phyloP scores from a whole-genome alignment of 2,113 vertebrate genomes.

The Columba janthina region DNA sequence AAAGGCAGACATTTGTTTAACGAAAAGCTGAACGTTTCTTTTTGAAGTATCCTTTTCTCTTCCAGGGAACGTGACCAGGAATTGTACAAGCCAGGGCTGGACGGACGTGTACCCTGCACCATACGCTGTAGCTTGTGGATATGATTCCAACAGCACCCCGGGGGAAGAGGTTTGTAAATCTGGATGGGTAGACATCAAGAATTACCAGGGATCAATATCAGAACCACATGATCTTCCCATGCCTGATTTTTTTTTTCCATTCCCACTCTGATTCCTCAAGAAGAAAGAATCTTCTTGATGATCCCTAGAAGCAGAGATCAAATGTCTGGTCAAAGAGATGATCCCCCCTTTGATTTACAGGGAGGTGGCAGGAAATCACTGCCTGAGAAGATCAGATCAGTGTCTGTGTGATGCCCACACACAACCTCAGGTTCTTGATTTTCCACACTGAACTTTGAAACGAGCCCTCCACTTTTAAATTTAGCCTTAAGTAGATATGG shows the following conservation, averaged over 20 bases:
- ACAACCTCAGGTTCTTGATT: neutral
- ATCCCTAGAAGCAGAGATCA: neutral
- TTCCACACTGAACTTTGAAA: neutral
- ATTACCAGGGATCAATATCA: neutral
- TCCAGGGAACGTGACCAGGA: conserved; percentile 90
- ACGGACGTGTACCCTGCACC: conserved; percentile 80
- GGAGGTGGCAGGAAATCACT: neutral
- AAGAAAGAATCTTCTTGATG: neutral
- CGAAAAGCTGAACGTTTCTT: neutral
- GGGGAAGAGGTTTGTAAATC: conserved; percentile 79
- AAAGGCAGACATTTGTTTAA: neutral
- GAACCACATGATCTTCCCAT: neutral
- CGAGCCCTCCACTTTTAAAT: neutral
- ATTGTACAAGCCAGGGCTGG: conserved; percentile 89
- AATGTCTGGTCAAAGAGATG: accelerated
- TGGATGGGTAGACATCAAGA: too few relatives aligned
- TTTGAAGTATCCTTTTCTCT: neutral
- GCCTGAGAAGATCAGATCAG: neutral
- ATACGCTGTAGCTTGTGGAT: conserved; percentile 82
- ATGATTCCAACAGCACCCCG: conserved; percentile 74
- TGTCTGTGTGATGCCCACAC: neutral
- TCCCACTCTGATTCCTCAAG: neutral
- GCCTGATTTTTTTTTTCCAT: neutral
- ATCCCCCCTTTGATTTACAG: neutral
- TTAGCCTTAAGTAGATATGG: accelerated